A percentile compares a stretch with the other conserved stretches of the same genome.
Conservation (phyloP, 2,797 vertebrate genomes). For the Scolopax rusticola region DNA sequence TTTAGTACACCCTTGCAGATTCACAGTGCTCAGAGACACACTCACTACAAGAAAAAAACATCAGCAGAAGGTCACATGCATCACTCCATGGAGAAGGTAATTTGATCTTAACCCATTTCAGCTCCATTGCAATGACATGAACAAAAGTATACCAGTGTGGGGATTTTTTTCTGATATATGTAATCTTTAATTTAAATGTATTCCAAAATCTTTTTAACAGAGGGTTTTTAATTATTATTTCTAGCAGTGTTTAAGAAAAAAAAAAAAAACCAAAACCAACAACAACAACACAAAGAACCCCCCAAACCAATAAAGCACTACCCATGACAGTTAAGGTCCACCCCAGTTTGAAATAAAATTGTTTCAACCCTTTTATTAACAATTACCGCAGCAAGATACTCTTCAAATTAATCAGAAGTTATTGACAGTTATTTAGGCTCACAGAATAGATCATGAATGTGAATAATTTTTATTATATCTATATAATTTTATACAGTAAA, state of each 20-base stretch:
- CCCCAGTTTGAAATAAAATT: background rate
- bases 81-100: background rate
- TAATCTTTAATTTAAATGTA: background rate
- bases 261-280: background rate
- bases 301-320: background rate
- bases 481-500: background rate
- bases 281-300: too few relatives aligned
- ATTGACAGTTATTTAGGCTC: background rate
- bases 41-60: background rate
- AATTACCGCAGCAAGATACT: background rate
- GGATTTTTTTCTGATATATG: rapidly evolving
- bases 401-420: background rate
- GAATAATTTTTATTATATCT: background rate
- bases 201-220: background rate
- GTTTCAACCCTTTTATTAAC: background rate
- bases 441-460: background rate
- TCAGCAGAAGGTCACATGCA: background rate
- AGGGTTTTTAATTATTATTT: background rate
- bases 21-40: background rate
- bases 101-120: background rate
- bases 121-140: background rate
- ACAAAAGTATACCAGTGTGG: background rate
- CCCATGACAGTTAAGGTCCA: background rate
- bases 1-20: background rate
- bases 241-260: background rate